Base-by-base conservation (phyloP, 2,888 invertebrate species). In the Embidobia sp. region DNA sequence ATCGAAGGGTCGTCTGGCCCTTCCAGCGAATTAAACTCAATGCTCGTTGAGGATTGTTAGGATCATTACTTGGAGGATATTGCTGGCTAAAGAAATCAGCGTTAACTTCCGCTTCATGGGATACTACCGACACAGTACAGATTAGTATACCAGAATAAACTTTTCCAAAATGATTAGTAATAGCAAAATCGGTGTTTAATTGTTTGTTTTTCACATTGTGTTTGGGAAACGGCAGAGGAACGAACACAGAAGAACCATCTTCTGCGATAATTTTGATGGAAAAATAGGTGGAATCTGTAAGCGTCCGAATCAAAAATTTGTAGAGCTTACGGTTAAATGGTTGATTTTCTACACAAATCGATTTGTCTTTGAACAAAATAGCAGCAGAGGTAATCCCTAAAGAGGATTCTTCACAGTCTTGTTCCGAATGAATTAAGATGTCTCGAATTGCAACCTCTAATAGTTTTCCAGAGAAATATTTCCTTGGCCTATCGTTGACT, bases 1-100 rank as follows among this genome's bases (percentile, higher is more conserved):
- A 22, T 8, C 48, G 40, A 0, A 76, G 42, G 3, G 64, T 29
- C 2, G 13, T 10, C 16, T 70, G 16, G 6, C 53, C 72, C 44
- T 69, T 83, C 8, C 81, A 79, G 31, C 78, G 82, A 2, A 70
- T 18, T 1, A 80, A n/a, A n/a, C n/a, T n/a, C n/a, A n/a, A n/a
- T n/a, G n/a, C n/a, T n/a, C n/a, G n/a, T n/a, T 85, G 87, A 74
- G 88, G 87, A 29, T 88, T 86, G 5, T 86, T 87, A 61, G 88
- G 87, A 16, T 86, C 86, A 7, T 77, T 81, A 19, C 63, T 74
- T 2, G 84, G 74, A 18, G 79, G 80, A 15, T 80, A 83, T 1
- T 82, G 55, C 29, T 82, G 74, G 0, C 51, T 57, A 0, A 59
- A 33, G 0, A 55, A 31, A 19, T 84, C 80, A 0, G 73, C 27